Conservation (phyloP, 1,140 invertebrate genomes). For the Tetranychus urticae region DNA sequence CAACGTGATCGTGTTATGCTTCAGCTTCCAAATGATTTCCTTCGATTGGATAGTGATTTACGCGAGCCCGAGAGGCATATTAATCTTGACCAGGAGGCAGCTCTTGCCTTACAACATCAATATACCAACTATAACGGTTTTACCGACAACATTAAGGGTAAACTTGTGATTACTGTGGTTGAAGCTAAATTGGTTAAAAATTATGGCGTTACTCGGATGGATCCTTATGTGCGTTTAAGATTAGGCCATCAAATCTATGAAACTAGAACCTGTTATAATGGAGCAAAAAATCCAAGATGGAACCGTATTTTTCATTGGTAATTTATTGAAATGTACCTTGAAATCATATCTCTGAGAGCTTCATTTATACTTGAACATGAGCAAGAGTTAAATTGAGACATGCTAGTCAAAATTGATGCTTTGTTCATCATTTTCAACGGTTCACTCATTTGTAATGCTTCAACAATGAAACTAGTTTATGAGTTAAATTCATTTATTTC, state of each 20-base stretch:
- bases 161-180: slow-evolving; percentile 51
- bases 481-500: no score
- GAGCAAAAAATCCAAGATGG: slow-evolving; percentile 85
- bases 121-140: slow-evolving; percentile 22
- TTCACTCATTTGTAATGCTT: no score
- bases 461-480: no score
- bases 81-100: slow-evolving; percentile 50
- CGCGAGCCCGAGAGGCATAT: slow-evolving; percentile 29
- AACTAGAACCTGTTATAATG: slow-evolving; percentile 52
- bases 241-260: slow-evolving; percentile 82
- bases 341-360: no score
- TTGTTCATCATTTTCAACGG: no score
- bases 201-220: slow-evolving; percentile 87
- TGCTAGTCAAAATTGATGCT: no score
- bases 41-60: slow-evolving; percentile 27
- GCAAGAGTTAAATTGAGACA: no score
- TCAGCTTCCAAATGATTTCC: slow-evolving; percentile 43
- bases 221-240: slow-evolving; percentile 74
- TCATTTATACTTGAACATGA: no score
- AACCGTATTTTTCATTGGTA: slow-evolving; percentile 78
- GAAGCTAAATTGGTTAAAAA: slow-evolving; percentile 83
- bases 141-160: slow-evolving; percentile 34
- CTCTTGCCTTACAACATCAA: slow-evolving; percentile 52
- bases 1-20: slow-evolving; percentile 16
- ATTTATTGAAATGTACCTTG: no score